A percentile compares a stretch with the other conserved stretches of the same genome.
Evolutionary conservation across 1,140 invertebrate species (phyloP).

Genomic region (Lasaia peninsularis): DNA sequence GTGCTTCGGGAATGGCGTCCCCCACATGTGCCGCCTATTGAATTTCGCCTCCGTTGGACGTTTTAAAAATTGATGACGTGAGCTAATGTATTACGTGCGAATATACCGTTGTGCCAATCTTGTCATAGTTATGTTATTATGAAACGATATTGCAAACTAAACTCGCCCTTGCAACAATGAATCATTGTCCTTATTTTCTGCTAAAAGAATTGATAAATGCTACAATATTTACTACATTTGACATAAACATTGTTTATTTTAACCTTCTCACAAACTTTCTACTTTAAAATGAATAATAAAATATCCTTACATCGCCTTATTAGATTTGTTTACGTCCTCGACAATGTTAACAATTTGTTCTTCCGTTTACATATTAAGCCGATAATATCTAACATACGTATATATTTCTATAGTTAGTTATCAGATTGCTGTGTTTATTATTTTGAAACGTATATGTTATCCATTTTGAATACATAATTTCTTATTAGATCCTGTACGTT

Average conservation of each 20-base stretch:
- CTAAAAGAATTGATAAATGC: slow-evolving; percentile 43
- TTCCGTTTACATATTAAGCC: slow-evolving; percentile 11
- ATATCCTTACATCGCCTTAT: slow-evolving; percentile 31
- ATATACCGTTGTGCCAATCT: slow-evolving; percentile 36
- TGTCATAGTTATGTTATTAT: slow-evolving; percentile 35
- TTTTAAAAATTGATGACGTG: slow-evolving; percentile 65
- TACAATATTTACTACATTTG: slow-evolving; percentile 23
- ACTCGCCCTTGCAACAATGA: slow-evolving; percentile 43
- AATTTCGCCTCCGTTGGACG: slow-evolving; percentile 56
- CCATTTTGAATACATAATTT: background rate
- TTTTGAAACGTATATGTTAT: background rate
- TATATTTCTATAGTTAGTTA: background rate
- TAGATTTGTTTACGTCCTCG: slow-evolving; percentile 63
- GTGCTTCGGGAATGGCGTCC: slow-evolving; percentile 77
- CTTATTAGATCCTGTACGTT: background rate
- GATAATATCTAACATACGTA: background rate
- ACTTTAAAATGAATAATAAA: slow-evolving; percentile 19
- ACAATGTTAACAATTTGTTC: slow-evolving; percentile 23
- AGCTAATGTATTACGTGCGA: slow-evolving; percentile 36
- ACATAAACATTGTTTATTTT: slow-evolving; percentile 7
- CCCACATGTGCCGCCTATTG: slow-evolving; percentile 75
- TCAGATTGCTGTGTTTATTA: background rate
- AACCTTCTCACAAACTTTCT: background rate
- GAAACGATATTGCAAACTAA: slow-evolving; percentile 22
- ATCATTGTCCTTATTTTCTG: slow-evolving; percentile 63